Percentiles rank a stretch among this genome's conserved stretches.
Conservation (phyloP, 2,797 vertebrate genomes). For the Anomalospiza imberbis region DNA sequence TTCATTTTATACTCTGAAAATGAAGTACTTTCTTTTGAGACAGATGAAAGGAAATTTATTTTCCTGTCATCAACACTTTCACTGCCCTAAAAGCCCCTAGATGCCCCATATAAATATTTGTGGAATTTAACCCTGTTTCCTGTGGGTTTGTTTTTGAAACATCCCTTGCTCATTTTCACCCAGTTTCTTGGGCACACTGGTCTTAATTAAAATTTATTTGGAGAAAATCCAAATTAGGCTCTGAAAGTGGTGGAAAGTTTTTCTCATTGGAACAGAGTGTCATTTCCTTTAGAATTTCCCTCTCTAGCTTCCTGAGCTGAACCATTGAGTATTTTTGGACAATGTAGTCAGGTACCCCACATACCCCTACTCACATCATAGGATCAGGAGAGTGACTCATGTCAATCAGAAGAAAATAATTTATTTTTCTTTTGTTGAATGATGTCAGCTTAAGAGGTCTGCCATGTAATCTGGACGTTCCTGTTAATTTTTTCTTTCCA, state of each 20-base stretch:
- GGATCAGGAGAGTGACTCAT: not conserved
- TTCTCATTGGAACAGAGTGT: not conserved
- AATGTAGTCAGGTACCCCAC: not conserved
- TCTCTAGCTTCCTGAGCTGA: not conserved
- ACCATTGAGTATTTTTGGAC: not conserved
- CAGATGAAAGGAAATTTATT: not conserved
- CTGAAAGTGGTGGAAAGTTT: not conserved
- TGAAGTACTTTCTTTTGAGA: not conserved
- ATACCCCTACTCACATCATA: not conserved
- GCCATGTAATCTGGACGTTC: not conserved
- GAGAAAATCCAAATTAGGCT: not conserved
- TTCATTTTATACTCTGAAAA: slow-evolving; percentile 11
- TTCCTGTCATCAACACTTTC: slow-evolving; percentile 12
- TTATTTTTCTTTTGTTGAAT: not conserved
- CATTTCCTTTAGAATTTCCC: not conserved
- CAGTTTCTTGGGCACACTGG: not conserved
- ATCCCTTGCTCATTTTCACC: not conserved
- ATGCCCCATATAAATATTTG: not conserved
- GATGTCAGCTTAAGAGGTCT: not conserved
- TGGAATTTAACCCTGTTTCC: not conserved
- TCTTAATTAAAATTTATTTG: not conserved
- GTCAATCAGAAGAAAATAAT: not conserved
- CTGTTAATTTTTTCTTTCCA: slow-evolving; percentile 34
- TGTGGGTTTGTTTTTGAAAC: not conserved
- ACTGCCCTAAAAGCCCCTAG: not conserved